Conservation (phyloP, 2,888 invertebrate species). For the Pristionchus mayeri region DNA sequence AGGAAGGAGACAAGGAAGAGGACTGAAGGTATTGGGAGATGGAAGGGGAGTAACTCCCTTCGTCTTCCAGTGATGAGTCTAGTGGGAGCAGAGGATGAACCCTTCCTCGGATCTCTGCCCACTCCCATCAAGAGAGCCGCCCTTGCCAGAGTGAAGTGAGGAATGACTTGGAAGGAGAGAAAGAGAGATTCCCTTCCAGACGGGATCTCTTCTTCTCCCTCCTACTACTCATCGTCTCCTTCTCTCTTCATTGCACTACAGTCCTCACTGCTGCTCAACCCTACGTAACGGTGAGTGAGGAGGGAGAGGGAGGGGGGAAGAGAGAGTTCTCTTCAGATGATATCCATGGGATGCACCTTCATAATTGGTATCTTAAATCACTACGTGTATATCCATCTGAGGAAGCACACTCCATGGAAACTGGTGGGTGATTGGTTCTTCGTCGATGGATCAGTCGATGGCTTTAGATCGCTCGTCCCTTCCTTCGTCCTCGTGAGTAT, state of each 20-base stretch:
- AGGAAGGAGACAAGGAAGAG: not conserved
- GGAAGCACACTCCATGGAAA: slow-evolving; percentile 86
- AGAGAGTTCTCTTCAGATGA: slow-evolving; percentile 41
- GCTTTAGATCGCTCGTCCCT: slow-evolving; percentile 57
- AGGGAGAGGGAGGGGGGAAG: not conserved
- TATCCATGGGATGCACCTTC: slow-evolving; percentile 73
- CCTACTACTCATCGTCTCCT: slow-evolving; percentile 84
- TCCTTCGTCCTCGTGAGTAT: slow-evolving; percentile 70
- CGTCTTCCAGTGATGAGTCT: slow-evolving; percentile 8
- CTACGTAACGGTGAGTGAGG: slow-evolving; percentile 74
- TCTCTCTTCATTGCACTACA: slow-evolving; percentile 93
- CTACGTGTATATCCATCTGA: slow-evolving; percentile 91
- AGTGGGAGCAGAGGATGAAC: not conserved
- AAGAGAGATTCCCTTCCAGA: slow-evolving; percentile 43
- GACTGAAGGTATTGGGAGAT: not conserved
- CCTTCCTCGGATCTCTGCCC: slow-evolving; percentile 24
- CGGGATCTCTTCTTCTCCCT: slow-evolving; percentile 63
- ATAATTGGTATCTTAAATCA: slow-evolving; percentile 90
- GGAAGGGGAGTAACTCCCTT: too few relatives aligned
- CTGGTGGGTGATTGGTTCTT: slow-evolving; percentile 31
- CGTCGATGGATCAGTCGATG: too few relatives aligned
- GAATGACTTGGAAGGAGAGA: not conserved
- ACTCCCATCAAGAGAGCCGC: slow-evolving; percentile 3
- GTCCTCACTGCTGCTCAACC: slow-evolving; percentile 85
- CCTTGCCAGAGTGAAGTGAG: slow-evolving; percentile 26